phyloP scores from a whole-genome alignment of 2,888 invertebrate species.

The Drosophila mercatorum region DNA sequence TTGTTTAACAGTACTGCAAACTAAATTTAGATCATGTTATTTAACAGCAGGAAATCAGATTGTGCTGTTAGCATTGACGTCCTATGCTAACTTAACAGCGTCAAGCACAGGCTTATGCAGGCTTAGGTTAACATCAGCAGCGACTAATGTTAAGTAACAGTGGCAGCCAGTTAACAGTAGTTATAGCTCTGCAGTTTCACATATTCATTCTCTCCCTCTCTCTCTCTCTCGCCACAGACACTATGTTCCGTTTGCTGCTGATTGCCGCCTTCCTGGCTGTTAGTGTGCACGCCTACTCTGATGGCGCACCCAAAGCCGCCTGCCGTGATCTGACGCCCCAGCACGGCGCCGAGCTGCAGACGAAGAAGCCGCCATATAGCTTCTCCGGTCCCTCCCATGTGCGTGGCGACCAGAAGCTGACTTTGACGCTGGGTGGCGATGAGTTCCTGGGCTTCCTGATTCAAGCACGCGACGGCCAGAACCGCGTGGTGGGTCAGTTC shows the following conservation, averaged over 20 bases:
- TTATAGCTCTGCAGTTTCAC: too few species aligned
- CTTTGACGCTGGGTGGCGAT: conserved; percentile 85
- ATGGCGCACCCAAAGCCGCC: conserved; percentile 88
- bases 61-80: background rate
- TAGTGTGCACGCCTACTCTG: conserved; percentile 85
- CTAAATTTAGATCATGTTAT: background rate
- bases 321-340: conserved; percentile 89
- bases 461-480: conserved; percentile 87
- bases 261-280: conserved; percentile 71
- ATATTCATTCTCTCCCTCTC: background rate
- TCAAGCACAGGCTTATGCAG: background rate
- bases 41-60: background rate
- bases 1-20: background rate
- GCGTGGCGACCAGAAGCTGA: conserved; percentile 83
- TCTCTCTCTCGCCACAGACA: conserved; percentile 13
- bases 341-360: conserved; percentile 87
- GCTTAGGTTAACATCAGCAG: background rate
- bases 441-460: conserved; percentile 88
- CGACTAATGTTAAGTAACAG: background rate
- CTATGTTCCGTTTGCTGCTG: conserved; percentile 77
- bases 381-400: conserved; percentile 84
- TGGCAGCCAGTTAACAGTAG: background rate
- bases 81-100: background rate
- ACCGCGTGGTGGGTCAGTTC: conserved; percentile 88
- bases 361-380: conserved; percentile 86